Base-by-base conservation (phyloP, 2,888 invertebrate genomes). In the Phengaris alcon region DNA sequence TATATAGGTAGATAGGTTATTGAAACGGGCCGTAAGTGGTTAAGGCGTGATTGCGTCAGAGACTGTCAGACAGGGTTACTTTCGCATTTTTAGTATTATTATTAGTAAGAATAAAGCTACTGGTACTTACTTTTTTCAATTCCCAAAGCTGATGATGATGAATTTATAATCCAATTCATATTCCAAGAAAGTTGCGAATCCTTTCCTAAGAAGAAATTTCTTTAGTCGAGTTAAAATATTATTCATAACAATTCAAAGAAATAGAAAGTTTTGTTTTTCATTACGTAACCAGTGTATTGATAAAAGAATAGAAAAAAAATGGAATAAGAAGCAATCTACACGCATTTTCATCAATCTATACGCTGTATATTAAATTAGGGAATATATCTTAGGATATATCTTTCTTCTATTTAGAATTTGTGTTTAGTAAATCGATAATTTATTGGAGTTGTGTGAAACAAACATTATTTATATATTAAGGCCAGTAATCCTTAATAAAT, bases 181-280 rank as follows among this genome's bases (percentile, higher is more conserved):
- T 64, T 64, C 64, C 64, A 64, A 6, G 35, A 64, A 64, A 64
- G 12, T 64, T 64, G 64, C 64, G 64, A 64, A 64, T 64, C 64
- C 64, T 64, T 12, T 64, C 12, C 64, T 22, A 35, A 35, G 1
- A 55, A 54, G 15, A 15, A 57, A 22, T 59, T 59, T 59, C 64
- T 35, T 64, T 64, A 44, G 64, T 64, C 64, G 35, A 64, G 64
- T 44, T 44, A 64, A 64, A 64, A 64, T 64, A 64, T 64, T 64
- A 44, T 64, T 64, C 64, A 64, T 64, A 64, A 64, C 64, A 64
- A 64, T 64, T 35, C 64, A 64, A 64, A 64, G 10, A 64, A 64
- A 64, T 35, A 64, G 64, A 7, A 64, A 64, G 12, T 64, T 64
- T 64, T 64, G 59, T 59, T 22, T 59, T 59, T 59, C 35, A 64